phyloP scores from a whole-genome alignment of 1,140 invertebrate species.

The Drosophila melanica region DNA sequence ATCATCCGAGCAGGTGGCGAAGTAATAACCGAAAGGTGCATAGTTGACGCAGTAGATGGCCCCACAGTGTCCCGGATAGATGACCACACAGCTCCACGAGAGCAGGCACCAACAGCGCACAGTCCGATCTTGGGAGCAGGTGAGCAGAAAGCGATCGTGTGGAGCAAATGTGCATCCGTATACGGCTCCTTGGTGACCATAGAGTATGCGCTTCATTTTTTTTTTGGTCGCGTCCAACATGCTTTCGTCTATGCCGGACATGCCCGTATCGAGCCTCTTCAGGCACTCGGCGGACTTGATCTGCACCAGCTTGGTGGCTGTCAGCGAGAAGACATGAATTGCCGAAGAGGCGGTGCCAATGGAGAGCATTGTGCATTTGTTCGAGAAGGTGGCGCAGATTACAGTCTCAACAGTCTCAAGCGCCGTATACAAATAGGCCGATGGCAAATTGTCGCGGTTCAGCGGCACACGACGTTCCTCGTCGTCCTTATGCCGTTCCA shows the following conservation, averaged over 20 bases:
- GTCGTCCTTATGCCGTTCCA: constrained; percentile 39
- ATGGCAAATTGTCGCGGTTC: constrained; percentile 33
- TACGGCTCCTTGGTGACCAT: constrained; percentile 48
- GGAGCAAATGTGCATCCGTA: constrained; percentile 41
- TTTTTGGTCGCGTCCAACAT: constrained; percentile 45
- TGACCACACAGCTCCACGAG: constrained; percentile 61
- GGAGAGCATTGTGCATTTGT: constrained; percentile 33
- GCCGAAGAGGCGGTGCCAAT: constrained; percentile 39
- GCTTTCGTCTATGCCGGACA: constrained; percentile 31
- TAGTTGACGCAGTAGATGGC: constrained; percentile 43
- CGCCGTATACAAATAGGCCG: constrained; percentile 48
- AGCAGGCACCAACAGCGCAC: constrained; percentile 60
- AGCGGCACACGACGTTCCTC: constrained; percentile 45
- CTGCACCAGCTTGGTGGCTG: constrained; percentile 41
- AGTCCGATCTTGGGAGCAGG: constrained; percentile 49
- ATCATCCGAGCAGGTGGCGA: constrained; percentile 54
- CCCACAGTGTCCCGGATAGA: constrained; percentile 45
- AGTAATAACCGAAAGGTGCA: constrained; percentile 53
- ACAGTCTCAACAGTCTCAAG: constrained; percentile 26
- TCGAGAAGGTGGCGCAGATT: constrained; percentile 55
- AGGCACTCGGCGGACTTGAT: constrained; percentile 41
- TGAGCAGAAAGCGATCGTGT: constrained; percentile 52
- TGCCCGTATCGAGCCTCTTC: constrained; percentile 21
- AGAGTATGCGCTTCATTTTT: constrained; percentile 24
- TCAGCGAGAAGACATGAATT: constrained; percentile 50